These are phyloP conservation scores for Actinostola sp. DNA, from an alignment of 92 coral and sea anemone genomes.

Conservation along the genomic window DNA sequence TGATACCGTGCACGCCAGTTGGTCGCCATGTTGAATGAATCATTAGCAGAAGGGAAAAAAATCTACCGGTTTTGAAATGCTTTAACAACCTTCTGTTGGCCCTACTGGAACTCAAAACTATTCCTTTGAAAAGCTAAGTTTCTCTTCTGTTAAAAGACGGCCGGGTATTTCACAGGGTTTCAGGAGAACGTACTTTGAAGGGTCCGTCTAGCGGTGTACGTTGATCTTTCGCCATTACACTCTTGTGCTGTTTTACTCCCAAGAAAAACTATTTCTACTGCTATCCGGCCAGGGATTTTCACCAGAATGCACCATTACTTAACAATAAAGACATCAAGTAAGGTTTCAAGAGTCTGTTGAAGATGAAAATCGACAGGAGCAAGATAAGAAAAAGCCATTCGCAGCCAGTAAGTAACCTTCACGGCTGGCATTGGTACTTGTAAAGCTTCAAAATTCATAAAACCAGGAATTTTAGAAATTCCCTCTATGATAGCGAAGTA, in stretches of 20 bases:
- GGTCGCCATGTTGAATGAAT: slow-evolving; percentile 91
- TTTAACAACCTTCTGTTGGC: slow-evolving; percentile 8
- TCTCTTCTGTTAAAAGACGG: background rate
- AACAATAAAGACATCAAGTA: slow-evolving; percentile 7
- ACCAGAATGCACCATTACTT: slow-evolving; percentile 18
- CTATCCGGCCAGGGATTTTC: background rate
- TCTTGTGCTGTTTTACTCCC: background rate
- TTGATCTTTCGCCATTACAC: slow-evolving; percentile 24
- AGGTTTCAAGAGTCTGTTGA: slow-evolving; percentile 17
- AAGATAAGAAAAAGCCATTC: slow-evolving; percentile 96
- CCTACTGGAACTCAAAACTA: background rate
- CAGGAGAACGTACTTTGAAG: background rate
- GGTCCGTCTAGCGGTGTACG: slow-evolving; percentile 1
- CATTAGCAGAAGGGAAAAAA: slow-evolving; percentile 30
- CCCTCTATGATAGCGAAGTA: background rate
- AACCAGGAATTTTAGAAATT: background rate
- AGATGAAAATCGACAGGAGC: slow-evolving; percentile 97
- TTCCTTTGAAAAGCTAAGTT: slow-evolving; percentile 8
- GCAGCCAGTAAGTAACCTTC: slow-evolving; percentile 78
- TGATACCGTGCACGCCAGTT: slow-evolving; percentile 75
- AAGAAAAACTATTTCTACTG: background rate
- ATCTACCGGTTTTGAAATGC: slow-evolving; percentile 19
- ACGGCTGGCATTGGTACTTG: background rate
- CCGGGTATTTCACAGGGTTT: background rate
- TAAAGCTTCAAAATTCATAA: slow-evolving; percentile 1